Base-by-base conservation (phyloP, 2,888 invertebrate species). In the Chalcosyrphus nemorum region DNA sequence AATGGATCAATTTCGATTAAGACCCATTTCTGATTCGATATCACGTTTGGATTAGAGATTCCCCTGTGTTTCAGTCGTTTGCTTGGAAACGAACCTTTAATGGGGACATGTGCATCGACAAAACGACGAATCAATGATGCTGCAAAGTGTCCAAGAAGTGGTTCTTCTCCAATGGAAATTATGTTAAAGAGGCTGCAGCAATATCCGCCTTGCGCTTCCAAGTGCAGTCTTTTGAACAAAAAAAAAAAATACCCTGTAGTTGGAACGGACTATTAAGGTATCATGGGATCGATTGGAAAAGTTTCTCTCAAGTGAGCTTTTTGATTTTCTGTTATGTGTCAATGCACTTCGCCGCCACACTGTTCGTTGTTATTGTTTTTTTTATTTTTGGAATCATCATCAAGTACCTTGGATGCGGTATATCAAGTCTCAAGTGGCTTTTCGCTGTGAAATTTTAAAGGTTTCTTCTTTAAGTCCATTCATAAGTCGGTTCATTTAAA, bases 1-100 rank as follows among this genome's bases (percentile, higher is more conserved):
- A 9, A 27, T 74, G 80, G 84, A 84, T 84, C 84, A 80, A 84
- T 84, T 84, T 80, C 80, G 84, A 80, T 80, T 84, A 80, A 84
- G 80, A 80, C 84, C 45, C 74, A 80, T 84, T 84, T 84, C 61
- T 63, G 84, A 80, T 84, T 74, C 84, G 74, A 84, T 80, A 84
- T 80, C 84, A 84, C 80, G 84, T 75, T 70, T 68, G 84, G 84
- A 80, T 84, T 84, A 80, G 74, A 74, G 57, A 61, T 56, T 82
- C 82, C 61, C 56, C 45, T 61, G 66, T 81, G 70, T 45, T 81
- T 65, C 56, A 59, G 29, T 59, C 56, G 15, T 43, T 38, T 50
- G 29, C 17, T 45, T 11, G n/a, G n/a, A n/a, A n/a, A n/a, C 11
- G 32, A 70, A 45, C 38, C 32, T 57, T 47, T 43, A 59, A 57